Evolutionary conservation across 2,888 invertebrate genomes (phyloP).

Genomic region (Agonopterix alstromeriana): DNA sequence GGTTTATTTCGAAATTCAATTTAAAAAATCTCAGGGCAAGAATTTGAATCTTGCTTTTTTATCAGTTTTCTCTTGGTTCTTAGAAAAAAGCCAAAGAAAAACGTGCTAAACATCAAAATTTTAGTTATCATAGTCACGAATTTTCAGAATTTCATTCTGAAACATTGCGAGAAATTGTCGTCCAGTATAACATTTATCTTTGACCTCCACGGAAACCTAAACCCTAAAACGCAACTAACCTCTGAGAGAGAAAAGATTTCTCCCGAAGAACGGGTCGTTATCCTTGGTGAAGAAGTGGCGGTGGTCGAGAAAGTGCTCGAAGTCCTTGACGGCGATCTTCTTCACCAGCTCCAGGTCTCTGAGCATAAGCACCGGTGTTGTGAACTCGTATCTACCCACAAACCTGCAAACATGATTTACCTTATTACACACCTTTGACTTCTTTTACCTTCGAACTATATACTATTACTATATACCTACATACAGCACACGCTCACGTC

Average conservation of each 20-base stretch:
- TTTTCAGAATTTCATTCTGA: no score
- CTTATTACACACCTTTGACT: background rate
- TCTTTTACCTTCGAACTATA: background rate
- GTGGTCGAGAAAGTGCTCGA: slow-evolving; percentile 72
- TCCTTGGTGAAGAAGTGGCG: slow-evolving; percentile 41
- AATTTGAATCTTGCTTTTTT: no score
- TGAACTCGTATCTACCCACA: slow-evolving; percentile 61
- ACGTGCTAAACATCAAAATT: no score
- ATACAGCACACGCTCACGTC: background rate
- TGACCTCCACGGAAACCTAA: no score
- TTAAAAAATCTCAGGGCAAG: no score
- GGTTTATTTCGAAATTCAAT: no score
- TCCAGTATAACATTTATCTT: no score
- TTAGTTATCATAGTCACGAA: no score
- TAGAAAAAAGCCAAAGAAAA: no score
- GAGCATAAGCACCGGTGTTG: slow-evolving; percentile 50
- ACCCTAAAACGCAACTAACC: slow-evolving; percentile 24
- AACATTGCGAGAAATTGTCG: no score
- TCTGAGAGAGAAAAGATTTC: slow-evolving; percentile 57
- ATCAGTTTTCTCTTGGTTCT: no score
- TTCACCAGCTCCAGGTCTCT: slow-evolving; percentile 69
- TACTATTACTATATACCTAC: no score
- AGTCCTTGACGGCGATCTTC: slow-evolving; percentile 69
- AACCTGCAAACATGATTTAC: slow-evolving; percentile 42
- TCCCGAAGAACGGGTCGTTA: slow-evolving; percentile 65